phyloP scores from a whole-genome alignment of 2,888 invertebrate species.

The Campoletis raptor region DNA sequence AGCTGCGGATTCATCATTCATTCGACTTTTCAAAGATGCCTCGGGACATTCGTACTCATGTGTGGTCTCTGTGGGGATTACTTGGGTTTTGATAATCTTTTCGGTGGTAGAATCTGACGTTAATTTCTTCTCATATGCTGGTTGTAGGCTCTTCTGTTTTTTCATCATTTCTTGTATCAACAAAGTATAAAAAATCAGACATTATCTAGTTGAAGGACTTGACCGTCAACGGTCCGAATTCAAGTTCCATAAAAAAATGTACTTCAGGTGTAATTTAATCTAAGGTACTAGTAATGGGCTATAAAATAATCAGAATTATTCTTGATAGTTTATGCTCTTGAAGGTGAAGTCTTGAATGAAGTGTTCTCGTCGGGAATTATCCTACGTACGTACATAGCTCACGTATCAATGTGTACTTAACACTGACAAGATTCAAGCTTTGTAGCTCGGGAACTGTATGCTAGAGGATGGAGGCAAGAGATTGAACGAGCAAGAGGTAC shows the following conservation, averaged over 20 bases:
- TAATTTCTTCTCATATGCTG: too few species aligned
- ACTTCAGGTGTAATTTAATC: too few species aligned
- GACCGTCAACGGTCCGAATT: too few species aligned
- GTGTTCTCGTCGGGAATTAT: neutral
- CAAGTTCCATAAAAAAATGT: too few species aligned
- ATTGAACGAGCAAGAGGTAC: conserved; percentile 46
- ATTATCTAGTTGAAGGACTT: too few species aligned
- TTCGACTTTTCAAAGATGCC: neutral
- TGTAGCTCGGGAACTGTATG: neutral
- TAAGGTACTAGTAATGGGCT: neutral
- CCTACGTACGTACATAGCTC: too few species aligned
- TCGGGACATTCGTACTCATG: neutral
- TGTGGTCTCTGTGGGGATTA: too few species aligned
- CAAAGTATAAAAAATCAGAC: too few species aligned
- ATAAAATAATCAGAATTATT: neutral
- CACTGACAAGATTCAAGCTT: conserved; percentile 14
- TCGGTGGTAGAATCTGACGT: too few species aligned
- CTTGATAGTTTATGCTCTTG: neutral
- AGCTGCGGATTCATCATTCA: neutral
- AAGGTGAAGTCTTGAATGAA: neutral
- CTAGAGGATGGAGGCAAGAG: conserved; percentile 46
- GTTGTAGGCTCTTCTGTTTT: too few species aligned
- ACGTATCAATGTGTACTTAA: conserved; percentile 15
- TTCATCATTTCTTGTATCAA: too few species aligned
- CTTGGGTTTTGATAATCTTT: too few species aligned